Conservation (phyloP, 2,888 invertebrate species). For the Erynnis tages region DNA sequence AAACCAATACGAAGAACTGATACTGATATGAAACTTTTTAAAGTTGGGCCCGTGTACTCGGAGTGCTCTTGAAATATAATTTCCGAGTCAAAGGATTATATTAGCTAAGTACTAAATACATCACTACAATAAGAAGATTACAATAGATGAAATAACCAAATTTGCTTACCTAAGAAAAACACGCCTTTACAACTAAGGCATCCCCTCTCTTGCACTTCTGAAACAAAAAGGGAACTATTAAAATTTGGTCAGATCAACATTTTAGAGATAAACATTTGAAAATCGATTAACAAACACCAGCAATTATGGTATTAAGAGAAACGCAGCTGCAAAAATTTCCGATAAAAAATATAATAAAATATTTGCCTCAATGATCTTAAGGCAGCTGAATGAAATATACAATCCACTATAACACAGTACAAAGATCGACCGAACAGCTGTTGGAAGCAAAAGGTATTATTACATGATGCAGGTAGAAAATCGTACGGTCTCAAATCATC, state of each 20-base stretch:
- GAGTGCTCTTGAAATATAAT: too few species aligned
- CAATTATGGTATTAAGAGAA: conserved; percentile 23
- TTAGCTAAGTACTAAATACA: too few species aligned
- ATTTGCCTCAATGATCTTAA: conserved; percentile 36
- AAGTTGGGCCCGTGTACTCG: conserved; percentile 23
- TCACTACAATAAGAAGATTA: too few species aligned
- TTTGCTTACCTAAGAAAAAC: conserved; percentile 58
- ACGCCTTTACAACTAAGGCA: conserved; percentile 60
- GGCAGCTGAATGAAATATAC: conserved; percentile 41
- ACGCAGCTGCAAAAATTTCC: conserved; percentile 35
- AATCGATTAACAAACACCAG: too few species aligned
- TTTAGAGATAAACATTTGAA: too few species aligned
- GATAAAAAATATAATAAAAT: conserved; percentile 34
- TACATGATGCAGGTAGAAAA: conserved; percentile 61
- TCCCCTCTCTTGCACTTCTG: conserved; percentile 75
- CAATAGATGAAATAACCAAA: too few species aligned
- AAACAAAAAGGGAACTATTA: conserved; percentile 48
- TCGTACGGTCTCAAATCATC: conserved; percentile 42
- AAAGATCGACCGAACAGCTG: conserved; percentile 63
- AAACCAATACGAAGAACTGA: conserved; percentile 41
- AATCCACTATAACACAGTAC: conserved; percentile 50
- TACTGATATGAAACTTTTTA: conserved; percentile 40
- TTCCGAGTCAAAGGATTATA: too few species aligned
- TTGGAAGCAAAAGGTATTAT: conserved; percentile 49
- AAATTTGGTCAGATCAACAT: not conserved